These are phyloP conservation scores for Amphimallon solstitiale DNA, from an alignment of 2,888 invertebrate species.

Conservation along the genomic window DNA sequence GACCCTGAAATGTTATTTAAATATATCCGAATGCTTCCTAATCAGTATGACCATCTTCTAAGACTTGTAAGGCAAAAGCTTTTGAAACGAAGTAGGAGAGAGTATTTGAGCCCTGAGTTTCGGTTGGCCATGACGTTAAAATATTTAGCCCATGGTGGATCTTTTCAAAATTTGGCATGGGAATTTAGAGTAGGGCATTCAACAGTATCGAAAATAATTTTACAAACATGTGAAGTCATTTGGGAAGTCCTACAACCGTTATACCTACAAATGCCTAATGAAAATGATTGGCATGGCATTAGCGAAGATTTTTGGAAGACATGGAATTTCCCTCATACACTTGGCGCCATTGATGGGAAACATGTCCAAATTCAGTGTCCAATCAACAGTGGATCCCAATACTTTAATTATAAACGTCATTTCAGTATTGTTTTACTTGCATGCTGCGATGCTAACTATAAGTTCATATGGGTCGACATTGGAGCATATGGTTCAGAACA, in stretches of 20 bases:
- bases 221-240: background rate
- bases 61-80: background rate
- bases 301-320: too few relatives aligned
- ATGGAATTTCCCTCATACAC: too few relatives aligned
- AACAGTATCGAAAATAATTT: conserved; percentile 3
- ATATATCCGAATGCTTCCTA: background rate
- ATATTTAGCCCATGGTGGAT: background rate
- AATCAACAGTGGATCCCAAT: conserved; percentile 18
- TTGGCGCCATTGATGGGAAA: too few relatives aligned
- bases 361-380: too few relatives aligned
- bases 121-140: conserved; percentile 7
- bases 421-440: conserved; percentile 28
- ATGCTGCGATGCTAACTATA: conserved; percentile 2
- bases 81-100: background rate
- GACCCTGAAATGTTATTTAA: conserved; percentile 12
- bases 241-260: conserved; percentile 3
- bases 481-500: background rate
- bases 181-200: conserved; percentile 11
- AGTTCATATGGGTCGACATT: conserved; percentile 3
- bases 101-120: background rate
- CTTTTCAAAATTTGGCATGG: conserved; percentile 10
- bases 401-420: conserved; percentile 32
- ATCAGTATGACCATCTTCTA: conserved; percentile 11
- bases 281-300: too few relatives aligned
- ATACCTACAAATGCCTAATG: background rate